Base-by-base conservation (phyloP, 2,888 invertebrate species). In the Acrocera orbiculus region DNA sequence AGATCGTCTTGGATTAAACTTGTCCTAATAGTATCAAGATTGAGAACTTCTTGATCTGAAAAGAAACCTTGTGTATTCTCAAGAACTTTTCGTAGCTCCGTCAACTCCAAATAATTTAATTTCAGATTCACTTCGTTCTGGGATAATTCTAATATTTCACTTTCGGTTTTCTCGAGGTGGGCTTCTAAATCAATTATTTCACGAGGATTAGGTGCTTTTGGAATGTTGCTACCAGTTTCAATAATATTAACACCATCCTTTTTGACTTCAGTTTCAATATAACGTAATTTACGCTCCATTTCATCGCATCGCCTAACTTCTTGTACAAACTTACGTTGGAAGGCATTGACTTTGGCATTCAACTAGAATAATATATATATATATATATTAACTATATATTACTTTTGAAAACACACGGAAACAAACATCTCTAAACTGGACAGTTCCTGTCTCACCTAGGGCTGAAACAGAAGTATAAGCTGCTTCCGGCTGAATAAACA, bases 341-440 rank as follows among this genome's bases (percentile, higher is more conserved):
- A 85, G 20, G 75, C 69, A 55, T 78, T 85, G 6, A 82, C 73
- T 37, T 76, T 69, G 35, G 68, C 69, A 51, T 85, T 85, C 37
- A 85, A 55, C 85, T 85, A 54, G 13, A 16, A 14, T 30, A 14
- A 30, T 3, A 10, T 10, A 2, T 19, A 2, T 19, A 7, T 2
- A 7, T 19, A 7, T 8, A 19, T 2, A 23, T 11, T 30, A 10
- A 10, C 24, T 30, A 4, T 22, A 14, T 17, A 32, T 23, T 20
- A 6, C 5, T 24, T 11, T 4, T 24, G 11, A 24, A 24, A 24
- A 24, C 11, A 24, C 6, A 20, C 17, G n/a, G n/a, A n/a, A 47
- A 75, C 80, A 79, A 66, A 92, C 89, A 65, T 93, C 92, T 63
- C 89, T 74, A 58, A 95, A 95, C 66, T 93, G 92, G 28, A 90